Conservation (phyloP, 2,888 invertebrate genomes). For the Nomada goodeniana region DNA sequence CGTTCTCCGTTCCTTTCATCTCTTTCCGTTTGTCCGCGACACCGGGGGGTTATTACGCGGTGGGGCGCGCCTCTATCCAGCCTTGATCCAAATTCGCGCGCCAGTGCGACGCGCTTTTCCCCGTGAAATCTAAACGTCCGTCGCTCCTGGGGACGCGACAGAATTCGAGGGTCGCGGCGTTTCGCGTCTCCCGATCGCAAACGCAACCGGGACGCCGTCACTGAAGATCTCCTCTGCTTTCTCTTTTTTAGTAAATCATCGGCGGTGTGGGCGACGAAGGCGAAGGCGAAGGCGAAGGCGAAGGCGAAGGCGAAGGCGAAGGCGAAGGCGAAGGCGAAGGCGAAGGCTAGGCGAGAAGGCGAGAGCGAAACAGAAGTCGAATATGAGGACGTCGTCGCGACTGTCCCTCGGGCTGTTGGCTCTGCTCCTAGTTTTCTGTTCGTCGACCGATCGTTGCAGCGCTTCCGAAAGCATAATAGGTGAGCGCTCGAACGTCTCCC, state of each 20-base stretch:
- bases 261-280: slow-evolving; percentile 1
- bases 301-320: slow-evolving; percentile 1
- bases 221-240: slow-evolving; percentile 21
- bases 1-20: background rate
- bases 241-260: slow-evolving; percentile 33
- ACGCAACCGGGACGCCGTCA: no score
- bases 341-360: slow-evolving; percentile 3
- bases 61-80: background rate
- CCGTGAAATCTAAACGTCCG: background rate
- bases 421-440: slow-evolving; percentile 73
- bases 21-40: background rate
- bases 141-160: background rate
- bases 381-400: slow-evolving; percentile 65
- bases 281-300: slow-evolving; percentile 10
- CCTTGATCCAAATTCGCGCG: slow-evolving; percentile 34
- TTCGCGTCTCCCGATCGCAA: no score
- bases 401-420: slow-evolving; percentile 67
- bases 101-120: slow-evolving; percentile 1
- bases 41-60: background rate
- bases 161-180: no score
- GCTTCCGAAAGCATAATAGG: slow-evolving; percentile 81
- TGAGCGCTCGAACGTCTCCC: slow-evolving; percentile 60
- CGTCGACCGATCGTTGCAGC: slow-evolving; percentile 69
- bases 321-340: slow-evolving; percentile 5
- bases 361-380: slow-evolving; percentile 16